Conservation (phyloP, 2,797 vertebrate genomes). For the Champsocephalus esox region DNA sequence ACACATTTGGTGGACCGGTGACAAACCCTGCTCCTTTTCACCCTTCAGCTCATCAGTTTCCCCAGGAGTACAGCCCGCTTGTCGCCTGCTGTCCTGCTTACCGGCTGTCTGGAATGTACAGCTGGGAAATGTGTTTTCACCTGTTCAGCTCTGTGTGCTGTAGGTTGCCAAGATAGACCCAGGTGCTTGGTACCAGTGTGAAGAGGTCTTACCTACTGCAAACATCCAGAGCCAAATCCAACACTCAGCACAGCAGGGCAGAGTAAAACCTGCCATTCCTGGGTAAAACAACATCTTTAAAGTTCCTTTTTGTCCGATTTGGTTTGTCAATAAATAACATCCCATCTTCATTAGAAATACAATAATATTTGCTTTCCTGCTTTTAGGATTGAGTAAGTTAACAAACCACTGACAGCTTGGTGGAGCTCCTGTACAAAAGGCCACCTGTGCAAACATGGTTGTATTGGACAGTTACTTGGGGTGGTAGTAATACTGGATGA, state of each 20-base stretch:
- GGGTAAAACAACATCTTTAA: conserved; percentile 2
- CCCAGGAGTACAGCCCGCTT: conserved; percentile 13
- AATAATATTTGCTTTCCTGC: no score
- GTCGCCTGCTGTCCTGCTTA: conserved; percentile 24
- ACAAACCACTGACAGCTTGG: conserved; percentile 10
- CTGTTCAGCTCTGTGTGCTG: conserved; percentile 57
- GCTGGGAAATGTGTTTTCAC: conserved; percentile 72
- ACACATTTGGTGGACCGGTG: conserved; percentile 51
- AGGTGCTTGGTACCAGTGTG: conserved; percentile 27
- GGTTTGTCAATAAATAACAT: background rate
- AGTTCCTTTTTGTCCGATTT: conserved; percentile 2
- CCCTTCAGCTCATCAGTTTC: conserved; percentile 2
- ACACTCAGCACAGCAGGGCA: background rate
- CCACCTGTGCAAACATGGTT: conserved; percentile 8
- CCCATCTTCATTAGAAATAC: background rate
- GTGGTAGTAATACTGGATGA: conserved; percentile 1
- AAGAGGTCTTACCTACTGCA: conserved; percentile 17
- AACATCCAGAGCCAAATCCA: conserved; percentile 32
- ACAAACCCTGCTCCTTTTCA: conserved; percentile 32
- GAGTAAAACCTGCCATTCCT: background rate
- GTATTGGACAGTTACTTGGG: background rate
- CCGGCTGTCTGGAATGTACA: conserved; percentile 54
- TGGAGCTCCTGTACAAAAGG: conserved; percentile 3
- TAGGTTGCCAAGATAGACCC: conserved; percentile 42
- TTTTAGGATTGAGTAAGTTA: background rate